Base-by-base conservation (phyloP, 1,140 invertebrate genomes). In the Drosophila bifasciata region DNA sequence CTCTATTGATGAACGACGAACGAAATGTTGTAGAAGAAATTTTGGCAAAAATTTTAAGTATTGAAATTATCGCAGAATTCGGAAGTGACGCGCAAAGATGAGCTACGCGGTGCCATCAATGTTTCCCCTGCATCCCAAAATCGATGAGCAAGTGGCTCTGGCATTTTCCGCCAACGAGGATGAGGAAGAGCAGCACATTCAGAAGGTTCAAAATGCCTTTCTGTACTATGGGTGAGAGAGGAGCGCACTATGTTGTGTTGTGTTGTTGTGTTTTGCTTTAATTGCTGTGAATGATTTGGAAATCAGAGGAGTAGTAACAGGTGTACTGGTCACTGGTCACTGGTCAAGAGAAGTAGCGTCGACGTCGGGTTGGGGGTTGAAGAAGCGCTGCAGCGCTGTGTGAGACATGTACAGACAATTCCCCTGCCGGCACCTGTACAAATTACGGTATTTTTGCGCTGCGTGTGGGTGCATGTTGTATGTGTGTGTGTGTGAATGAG, bases 191-290 rank as follows among this genome's bases (percentile, higher is more conserved):
- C 68, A 76, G 44, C 79, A 88, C 16, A 88, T 88, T 43, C 66
- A 76, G 28, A 88, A 88, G 48, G 83, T 88, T 59, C 78, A 78
- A 53, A 88, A 83, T 58, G 83, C 83, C 50, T 88, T 88, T 48
- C 71, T 83, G 21, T 89, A 83, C 71, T 88, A 88, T 55, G 77
- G 78, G 83, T 88, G 25, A 63, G 81, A n/a, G n/a, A n/a, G n/a
- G n/a, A n/a, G n/a, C n/a, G n/a, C n/a, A n/a, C n/a, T n/a, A n/a
- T n/a, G n/a, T n/a, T 73, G 7, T 11, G 53, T 46, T 11, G 43
- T 40, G 21, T 23, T n/a, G n/a, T n/a, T n/a, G n/a, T n/a, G n/a
- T 49, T 48, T 68, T 68, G 66, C 51, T 57, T 36, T 9, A 16
- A 13, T n/a, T 13, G 45, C n/a, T 28, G 32, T 36, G 8, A 13